These are phyloP conservation scores for Scophthalmus maximus DNA, from an alignment of 2,113 vertebrate species.

Conservation along the genomic window DNA sequence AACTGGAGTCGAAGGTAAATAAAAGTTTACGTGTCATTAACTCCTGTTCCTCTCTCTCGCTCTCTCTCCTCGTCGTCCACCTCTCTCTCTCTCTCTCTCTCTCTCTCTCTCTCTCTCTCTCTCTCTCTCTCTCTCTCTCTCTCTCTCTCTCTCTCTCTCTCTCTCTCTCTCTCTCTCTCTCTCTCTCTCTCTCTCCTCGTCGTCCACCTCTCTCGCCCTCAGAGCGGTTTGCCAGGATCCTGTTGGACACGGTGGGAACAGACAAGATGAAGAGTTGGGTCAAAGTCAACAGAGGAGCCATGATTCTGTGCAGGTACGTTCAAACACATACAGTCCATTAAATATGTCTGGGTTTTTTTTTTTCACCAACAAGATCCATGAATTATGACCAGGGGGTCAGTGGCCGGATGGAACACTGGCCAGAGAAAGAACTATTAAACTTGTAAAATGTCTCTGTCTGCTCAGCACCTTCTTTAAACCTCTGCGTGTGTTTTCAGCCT, in stretches of 20 bases:
- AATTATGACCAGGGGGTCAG: too few species aligned
- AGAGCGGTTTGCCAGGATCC: constrained; percentile 89
- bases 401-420: too few species aligned
- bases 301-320: constrained; percentile 92
- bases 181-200: neutral
- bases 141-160: constrained; percentile 25
- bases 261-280: constrained; percentile 90
- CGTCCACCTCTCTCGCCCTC: constrained; percentile 19
- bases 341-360: too few species aligned
- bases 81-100: constrained; percentile 22
- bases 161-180: neutral
- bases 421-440: too few species aligned
- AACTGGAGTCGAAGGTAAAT: neutral
- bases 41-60: neutral
- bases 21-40: too few species aligned
- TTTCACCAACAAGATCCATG: too few species aligned
- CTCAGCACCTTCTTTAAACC: too few species aligned
- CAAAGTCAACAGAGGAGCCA: constrained; percentile 91
- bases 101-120: neutral
- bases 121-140: neutral
- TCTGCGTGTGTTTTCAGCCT: constrained; percentile 80
- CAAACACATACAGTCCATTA: neutral
- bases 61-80: neutral
- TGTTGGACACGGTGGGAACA: constrained; percentile 88
- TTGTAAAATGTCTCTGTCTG: too few species aligned